A percentile compares a stretch with the other conserved stretches of the same genome.
These are phyloP conservation scores for Amphimallon solstitiale DNA, from an alignment of 2,888 invertebrate species.

Conservation along the genomic window DNA sequence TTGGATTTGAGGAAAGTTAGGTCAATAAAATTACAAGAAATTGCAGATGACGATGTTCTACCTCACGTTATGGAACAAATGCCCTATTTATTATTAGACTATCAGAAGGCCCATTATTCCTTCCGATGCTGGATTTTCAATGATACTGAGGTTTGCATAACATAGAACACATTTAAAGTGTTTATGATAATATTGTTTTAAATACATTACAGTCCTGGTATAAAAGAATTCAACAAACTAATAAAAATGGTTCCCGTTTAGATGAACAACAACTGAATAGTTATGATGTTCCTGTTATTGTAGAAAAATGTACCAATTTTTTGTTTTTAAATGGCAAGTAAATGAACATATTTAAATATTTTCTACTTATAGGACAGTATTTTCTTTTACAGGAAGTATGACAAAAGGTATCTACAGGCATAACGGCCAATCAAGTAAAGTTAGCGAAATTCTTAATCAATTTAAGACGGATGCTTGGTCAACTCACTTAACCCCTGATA, in stretches of 20 bases:
- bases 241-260: slow-evolving; percentile 81
- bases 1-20: slow-evolving; percentile 85
- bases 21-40: slow-evolving; percentile 72
- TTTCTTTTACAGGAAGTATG: slow-evolving; percentile 73
- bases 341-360: too few relatives aligned
- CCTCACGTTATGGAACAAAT: slow-evolving; percentile 68
- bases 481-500: slow-evolving; percentile 79
- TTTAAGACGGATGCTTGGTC: slow-evolving; percentile 89
- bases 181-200: background rate
- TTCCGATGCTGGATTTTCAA: slow-evolving; percentile 77
- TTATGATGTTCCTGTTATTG: slow-evolving; percentile 88
- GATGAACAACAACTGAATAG: slow-evolving; percentile 89
- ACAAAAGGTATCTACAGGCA: slow-evolving; percentile 90
- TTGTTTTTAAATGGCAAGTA: slow-evolving; percentile 84
- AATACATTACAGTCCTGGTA: slow-evolving; percentile 72
- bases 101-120: slow-evolving; percentile 74
- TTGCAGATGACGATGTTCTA: slow-evolving; percentile 66
- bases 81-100: slow-evolving; percentile 74
- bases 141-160: slow-evolving; percentile 70
- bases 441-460: slow-evolving; percentile 76
- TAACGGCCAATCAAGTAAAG: slow-evolving; percentile 79
- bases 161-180: background rate
- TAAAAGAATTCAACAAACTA: slow-evolving; percentile 77
- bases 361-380: background rate
- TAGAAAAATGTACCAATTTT: slow-evolving; percentile 94